A percentile compares a stretch with the other conserved stretches of the same genome.
Conservation (phyloP, 2,797 vertebrate species). For the Arnoldichthys spilopterus region DNA sequence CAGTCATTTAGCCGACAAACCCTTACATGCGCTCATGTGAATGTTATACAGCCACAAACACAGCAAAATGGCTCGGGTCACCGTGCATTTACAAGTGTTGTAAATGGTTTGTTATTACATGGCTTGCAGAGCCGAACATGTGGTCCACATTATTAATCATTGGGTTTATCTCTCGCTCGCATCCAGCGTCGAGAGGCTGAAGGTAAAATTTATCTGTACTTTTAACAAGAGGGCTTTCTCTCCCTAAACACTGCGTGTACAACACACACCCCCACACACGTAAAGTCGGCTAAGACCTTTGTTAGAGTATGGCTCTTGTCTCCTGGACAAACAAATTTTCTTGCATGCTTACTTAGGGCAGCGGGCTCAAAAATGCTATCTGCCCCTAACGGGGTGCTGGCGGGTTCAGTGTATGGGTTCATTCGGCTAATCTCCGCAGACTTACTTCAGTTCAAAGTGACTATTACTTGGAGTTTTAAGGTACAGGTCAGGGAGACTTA, state of each 20-base stretch:
- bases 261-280: constrained; percentile 10
- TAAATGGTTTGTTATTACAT: constrained; percentile 52
- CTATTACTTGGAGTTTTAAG: constrained; percentile 12
- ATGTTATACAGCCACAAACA: constrained; percentile 35
- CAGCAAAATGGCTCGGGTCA: constrained; percentile 19
- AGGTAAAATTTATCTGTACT: constrained; percentile 27
- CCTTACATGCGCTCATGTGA: constrained; percentile 12
- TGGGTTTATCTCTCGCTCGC: constrained; percentile 44
- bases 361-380: constrained; percentile 9
- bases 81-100: constrained; percentile 46
- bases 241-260: not conserved
- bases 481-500: constrained; percentile 60
- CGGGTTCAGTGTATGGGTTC: not conserved
- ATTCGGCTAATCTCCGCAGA: constrained; percentile 33
- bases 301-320: constrained; percentile 18
- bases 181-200: constrained; percentile 32
- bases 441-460: constrained; percentile 22
- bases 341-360: constrained; percentile 10
- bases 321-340: constrained; percentile 26
- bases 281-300: not conserved
- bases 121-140: constrained; percentile 37
- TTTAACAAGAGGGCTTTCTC: constrained; percentile 11
- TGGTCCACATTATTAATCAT: constrained; percentile 51
- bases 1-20: constrained; percentile 37
- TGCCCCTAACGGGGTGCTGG: not conserved